Conservation (phyloP, 2,113 vertebrate species). For the Oncorhynchus nerka region DNA sequence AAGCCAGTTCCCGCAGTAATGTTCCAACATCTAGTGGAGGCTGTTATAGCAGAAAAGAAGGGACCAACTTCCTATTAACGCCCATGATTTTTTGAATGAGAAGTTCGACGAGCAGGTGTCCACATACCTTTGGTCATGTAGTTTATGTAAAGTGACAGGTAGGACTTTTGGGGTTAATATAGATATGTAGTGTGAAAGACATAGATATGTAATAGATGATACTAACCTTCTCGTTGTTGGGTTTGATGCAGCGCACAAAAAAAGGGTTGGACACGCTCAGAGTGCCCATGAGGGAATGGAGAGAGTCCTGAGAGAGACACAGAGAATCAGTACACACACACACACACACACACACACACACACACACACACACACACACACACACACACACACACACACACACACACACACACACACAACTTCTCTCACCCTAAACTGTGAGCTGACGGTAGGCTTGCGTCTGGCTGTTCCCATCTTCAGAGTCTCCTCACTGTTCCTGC, state of each 20-base stretch:
- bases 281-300: conserved; percentile 88
- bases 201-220: background rate
- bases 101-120: no score
- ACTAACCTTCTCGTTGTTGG: conserved; percentile 87
- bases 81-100: no score
- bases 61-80: no score
- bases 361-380: background rate
- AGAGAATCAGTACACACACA: background rate
- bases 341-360: background rate
- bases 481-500: conserved; percentile 84
- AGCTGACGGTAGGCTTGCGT: conserved; percentile 90
- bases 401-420: background rate
- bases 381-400: background rate
- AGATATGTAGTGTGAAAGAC: background rate
- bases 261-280: conserved; percentile 90
- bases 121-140: no score
- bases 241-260: conserved; percentile 93
- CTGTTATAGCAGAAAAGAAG: no score
- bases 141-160: no score
- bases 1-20: no score
- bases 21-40: no score
- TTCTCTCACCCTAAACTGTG: conserved; percentile 87
- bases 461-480: conserved; percentile 90
- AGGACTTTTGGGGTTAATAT: background rate
- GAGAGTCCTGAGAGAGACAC: conserved; percentile 78